Evolutionary conservation across 2,888 invertebrate species (phyloP).

Genomic region (Ormyrus nitidulus): DNA sequence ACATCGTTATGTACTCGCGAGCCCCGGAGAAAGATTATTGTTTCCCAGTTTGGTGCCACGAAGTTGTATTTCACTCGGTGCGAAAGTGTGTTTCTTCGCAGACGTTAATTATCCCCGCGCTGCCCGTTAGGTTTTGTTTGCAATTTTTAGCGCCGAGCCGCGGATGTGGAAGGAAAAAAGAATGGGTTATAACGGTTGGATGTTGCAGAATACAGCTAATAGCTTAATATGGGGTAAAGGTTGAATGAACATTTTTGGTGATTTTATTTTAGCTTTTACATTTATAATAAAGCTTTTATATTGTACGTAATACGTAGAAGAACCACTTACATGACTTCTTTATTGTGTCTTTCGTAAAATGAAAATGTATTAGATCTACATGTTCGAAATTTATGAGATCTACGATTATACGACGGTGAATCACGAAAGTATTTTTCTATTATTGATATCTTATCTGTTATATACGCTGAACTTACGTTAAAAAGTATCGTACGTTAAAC

Average conservation of each 20-base stretch:
- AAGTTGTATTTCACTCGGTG: constrained; percentile 41
- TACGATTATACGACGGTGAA: background rate
- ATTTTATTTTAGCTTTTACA: too few relatives aligned
- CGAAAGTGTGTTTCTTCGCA: background rate
- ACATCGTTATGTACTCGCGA: constrained; percentile 29
- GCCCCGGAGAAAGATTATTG: constrained; percentile 36
- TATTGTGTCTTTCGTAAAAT: background rate
- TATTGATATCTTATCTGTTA: constrained; percentile 5
- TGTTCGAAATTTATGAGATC: background rate
- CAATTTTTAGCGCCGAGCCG: too few relatives aligned
- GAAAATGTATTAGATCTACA: background rate
- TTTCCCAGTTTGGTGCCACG: constrained; percentile 42
- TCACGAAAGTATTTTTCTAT: constrained; percentile 1
- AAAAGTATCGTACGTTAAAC: background rate
- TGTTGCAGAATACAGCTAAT: too few relatives aligned
- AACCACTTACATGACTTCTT: too few relatives aligned
- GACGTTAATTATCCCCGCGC: constrained; percentile 34
- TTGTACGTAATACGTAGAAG: too few relatives aligned
- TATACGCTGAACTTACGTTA: background rate
- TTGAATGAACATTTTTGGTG: too few relatives aligned
- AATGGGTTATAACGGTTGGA: too few relatives aligned
- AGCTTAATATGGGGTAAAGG: too few relatives aligned
- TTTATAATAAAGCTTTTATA: too few relatives aligned
- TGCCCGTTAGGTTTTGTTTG: background rate
- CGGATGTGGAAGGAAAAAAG: too few relatives aligned